phyloP scores from a whole-genome alignment of 2,113 vertebrate species.

The Caranx melampygus region DNA sequence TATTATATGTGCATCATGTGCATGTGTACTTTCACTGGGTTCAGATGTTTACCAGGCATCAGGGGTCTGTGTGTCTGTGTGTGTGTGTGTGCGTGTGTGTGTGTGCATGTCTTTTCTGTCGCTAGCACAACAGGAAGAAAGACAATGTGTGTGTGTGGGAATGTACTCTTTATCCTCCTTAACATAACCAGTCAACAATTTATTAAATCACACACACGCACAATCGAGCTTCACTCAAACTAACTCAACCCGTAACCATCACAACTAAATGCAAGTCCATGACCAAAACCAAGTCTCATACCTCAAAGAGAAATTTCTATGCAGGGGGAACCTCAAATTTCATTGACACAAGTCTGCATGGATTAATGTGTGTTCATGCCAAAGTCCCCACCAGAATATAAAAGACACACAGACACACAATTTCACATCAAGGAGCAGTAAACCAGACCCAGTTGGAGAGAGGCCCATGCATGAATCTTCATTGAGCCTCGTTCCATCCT shows the following conservation, averaged over 20 bases:
- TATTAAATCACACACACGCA: too few species aligned
- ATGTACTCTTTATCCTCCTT: not conserved
- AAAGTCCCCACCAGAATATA: too few species aligned
- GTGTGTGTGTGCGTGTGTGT: slow-evolving; percentile 6
- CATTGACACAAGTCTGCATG: too few species aligned
- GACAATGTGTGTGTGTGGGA: not conserved
- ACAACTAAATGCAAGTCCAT: too few species aligned
- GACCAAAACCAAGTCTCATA: too few species aligned
- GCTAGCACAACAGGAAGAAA: not conserved
- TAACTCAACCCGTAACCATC: too few species aligned
- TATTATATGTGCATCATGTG: slow-evolving; percentile 2
- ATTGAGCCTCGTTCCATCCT: slow-evolving; percentile 34
- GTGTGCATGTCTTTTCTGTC: not conserved
- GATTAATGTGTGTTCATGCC: too few species aligned
- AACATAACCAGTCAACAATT: not conserved
- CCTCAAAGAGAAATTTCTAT: too few species aligned
- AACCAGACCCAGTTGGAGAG: not conserved
- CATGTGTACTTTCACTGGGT: not conserved
- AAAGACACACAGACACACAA: too few species aligned
- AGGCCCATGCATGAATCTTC: slow-evolving; percentile 29
- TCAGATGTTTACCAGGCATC: too few species aligned
- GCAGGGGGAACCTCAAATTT: too few species aligned
- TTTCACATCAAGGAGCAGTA: not conserved
- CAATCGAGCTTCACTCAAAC: too few species aligned
- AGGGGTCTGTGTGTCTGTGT: not conserved